These are phyloP conservation scores for Orthosia gothica DNA, from an alignment of 2,888 invertebrate genomes.

Conservation along the genomic window DNA sequence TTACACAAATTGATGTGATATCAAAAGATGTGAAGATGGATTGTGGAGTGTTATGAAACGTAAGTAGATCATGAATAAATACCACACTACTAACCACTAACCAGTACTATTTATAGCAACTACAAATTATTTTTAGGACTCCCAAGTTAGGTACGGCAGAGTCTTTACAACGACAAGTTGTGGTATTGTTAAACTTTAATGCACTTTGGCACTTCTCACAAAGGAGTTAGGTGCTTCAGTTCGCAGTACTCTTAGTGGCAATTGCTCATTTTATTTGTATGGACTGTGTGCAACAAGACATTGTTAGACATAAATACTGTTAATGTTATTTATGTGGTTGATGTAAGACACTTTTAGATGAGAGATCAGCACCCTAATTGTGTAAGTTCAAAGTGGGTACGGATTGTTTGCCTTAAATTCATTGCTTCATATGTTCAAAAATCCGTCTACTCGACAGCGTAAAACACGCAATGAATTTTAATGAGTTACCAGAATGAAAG, in stretches of 20 bases:
- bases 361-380: no score
- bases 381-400: no score
- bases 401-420: no score
- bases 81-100: slow-evolving; percentile 26
- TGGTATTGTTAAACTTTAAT: slow-evolving; percentile 74
- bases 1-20: no score
- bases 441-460: no score
- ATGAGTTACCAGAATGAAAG: no score
- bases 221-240: slow-evolving; percentile 57
- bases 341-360: not conserved
- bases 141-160: slow-evolving; percentile 30
- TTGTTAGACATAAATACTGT: not conserved
- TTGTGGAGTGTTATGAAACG: no score
- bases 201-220: slow-evolving; percentile 69
- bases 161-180: slow-evolving; percentile 63
- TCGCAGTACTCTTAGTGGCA: slow-evolving; percentile 44
- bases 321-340: not conserved
- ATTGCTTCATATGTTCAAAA: no score
- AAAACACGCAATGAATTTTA: no score
- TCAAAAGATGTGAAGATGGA: no score
- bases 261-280: slow-evolving; percentile 63
- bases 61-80: no score
- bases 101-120: slow-evolving; percentile 19
- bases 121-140: slow-evolving; percentile 49
- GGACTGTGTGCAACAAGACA: slow-evolving; percentile 55